Conservation (phyloP, 2,113 vertebrate genomes). For the Calcarius ornatus region DNA sequence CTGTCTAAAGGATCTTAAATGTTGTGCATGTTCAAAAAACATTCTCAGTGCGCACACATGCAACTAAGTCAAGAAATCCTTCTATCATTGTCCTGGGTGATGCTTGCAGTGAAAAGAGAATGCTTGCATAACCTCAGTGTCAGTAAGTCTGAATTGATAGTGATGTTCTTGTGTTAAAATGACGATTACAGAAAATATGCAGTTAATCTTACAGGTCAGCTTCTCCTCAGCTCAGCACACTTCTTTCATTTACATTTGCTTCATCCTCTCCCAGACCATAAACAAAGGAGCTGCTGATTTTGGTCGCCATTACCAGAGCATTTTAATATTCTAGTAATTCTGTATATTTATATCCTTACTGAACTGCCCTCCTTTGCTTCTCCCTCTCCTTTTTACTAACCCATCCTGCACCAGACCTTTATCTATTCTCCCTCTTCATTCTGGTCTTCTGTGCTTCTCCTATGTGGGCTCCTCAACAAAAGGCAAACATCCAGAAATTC, state of each 20-base stretch:
- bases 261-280: not conserved
- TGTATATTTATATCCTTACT: not conserved
- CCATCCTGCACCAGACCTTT: not conserved
- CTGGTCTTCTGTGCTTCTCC: not conserved
- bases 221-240: not conserved
- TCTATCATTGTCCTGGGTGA: not conserved
- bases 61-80: not conserved
- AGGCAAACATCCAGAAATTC: not conserved
- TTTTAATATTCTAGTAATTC: not conserved
- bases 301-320: not conserved
- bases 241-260: not conserved
- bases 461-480: not conserved
- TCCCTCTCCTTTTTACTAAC: not conserved
- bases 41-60: too few species aligned
- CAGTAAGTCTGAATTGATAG: not conserved
- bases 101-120: not conserved
- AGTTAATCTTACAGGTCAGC: not conserved
- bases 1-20: not conserved
- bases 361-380: not conserved
- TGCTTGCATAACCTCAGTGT: not conserved
- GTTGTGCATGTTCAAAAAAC: not conserved
- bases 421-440: not conserved
- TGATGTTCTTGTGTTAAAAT: not conserved
- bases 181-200: not conserved
- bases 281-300: not conserved